Evolutionary conservation across 2,888 invertebrate genomes (phyloP).

Genomic region (Hemithea aestivaria): DNA sequence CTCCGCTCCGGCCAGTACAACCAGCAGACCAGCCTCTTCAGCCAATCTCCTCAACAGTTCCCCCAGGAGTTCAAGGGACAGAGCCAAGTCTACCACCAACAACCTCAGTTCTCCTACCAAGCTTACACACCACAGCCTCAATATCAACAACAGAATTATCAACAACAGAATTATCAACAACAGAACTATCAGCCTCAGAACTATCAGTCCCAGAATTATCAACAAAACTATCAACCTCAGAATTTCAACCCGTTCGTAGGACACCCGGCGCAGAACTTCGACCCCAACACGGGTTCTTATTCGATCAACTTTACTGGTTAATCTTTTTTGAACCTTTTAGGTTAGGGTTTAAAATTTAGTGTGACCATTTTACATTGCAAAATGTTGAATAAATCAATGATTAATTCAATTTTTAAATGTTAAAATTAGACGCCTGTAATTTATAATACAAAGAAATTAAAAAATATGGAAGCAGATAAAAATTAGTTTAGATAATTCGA

Average conservation of each 20-base stretch:
- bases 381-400: too few relatives aligned
- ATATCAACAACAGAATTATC: constrained; percentile 30
- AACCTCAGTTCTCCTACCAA: constrained; percentile 65
- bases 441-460: too few relatives aligned
- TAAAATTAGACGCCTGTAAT: too few relatives aligned
- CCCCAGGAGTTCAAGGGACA: constrained; percentile 54
- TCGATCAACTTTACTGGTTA: constrained; percentile 85
- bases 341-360: constrained; percentile 14
- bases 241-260: constrained; percentile 76
- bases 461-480: too few relatives aligned
- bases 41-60: constrained; percentile 56
- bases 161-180: constrained; percentile 27
- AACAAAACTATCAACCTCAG: constrained; percentile 53
- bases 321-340: constrained; percentile 21
- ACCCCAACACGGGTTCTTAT: constrained; percentile 87
- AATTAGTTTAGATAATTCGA: too few relatives aligned
- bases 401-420: too few relatives aligned
- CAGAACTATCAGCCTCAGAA: constrained; percentile 39
- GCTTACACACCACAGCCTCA: constrained; percentile 53
- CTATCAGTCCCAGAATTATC: constrained; percentile 36
- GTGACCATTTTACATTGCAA: not conserved
- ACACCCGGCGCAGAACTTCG: constrained; percentile 86
- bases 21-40: constrained; percentile 49
- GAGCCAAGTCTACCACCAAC: constrained; percentile 65
- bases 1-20: constrained; percentile 35